Conservation (phyloP, 2,797 vertebrate genomes). For the Schizopygopsis malacanthus region DNA sequence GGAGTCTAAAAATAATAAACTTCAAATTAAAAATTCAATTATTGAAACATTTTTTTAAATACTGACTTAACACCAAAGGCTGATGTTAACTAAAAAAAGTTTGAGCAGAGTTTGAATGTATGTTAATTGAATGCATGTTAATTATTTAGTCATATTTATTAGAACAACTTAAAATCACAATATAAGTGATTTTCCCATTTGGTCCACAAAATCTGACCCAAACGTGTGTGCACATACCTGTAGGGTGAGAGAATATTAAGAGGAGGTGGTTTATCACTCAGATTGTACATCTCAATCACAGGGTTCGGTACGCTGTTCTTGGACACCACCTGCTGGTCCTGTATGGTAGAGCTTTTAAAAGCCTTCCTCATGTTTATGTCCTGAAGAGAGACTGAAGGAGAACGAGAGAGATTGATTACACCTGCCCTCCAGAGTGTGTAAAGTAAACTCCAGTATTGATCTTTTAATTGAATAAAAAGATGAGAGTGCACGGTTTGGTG, state of each 20-base stretch:
- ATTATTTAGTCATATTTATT: too few species aligned
- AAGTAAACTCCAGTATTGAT: slow-evolving; percentile 26
- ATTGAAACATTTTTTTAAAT: neutral
- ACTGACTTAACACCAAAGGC: neutral
- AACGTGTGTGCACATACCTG: slow-evolving; percentile 76
- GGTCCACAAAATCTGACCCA: neutral
- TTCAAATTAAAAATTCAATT: neutral
- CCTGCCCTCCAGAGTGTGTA: slow-evolving; percentile 6
- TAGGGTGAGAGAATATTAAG: slow-evolving; percentile 92
- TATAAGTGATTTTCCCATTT: neutral
- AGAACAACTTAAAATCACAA: neutral
- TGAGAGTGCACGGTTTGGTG: neutral
- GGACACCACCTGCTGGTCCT: slow-evolving; percentile 98
- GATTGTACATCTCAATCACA: slow-evolving; percentile 91
- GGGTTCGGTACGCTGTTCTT: slow-evolving; percentile 94
- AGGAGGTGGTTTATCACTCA: slow-evolving; percentile 95
- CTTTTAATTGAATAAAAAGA: slow-evolving; percentile 34
- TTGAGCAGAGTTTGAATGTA: neutral
- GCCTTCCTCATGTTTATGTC: slow-evolving; percentile 99
- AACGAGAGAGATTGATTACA: slow-evolving; percentile 17
- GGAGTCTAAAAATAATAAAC: neutral
- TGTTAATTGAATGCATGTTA: too few species aligned
- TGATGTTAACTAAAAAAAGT: neutral
- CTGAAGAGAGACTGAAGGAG: slow-evolving; percentile 89
- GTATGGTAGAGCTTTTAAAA: slow-evolving; percentile 94